A percentile compares a stretch with the other conserved stretches of the same genome.
Evolutionary conservation across 2,113 vertebrate species (phyloP).

Genomic region (Epinephelus lanceolatus): DNA sequence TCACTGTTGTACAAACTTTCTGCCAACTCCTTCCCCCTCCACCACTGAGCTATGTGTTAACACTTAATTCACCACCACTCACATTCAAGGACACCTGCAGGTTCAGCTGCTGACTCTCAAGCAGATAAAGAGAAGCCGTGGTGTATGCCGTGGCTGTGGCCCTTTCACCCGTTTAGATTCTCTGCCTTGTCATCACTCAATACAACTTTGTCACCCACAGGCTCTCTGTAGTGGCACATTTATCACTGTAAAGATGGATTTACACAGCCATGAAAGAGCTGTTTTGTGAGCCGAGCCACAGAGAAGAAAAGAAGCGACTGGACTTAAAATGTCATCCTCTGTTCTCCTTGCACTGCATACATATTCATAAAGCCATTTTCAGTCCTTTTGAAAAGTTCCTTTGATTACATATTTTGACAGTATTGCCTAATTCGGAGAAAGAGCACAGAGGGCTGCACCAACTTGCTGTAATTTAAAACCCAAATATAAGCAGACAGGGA

Average conservation of each 20-base stretch:
- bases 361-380: conserved; percentile 45
- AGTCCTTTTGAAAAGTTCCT: conserved; percentile 36
- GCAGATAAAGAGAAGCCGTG: conserved; percentile 31
- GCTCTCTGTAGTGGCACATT: conserved; percentile 31
- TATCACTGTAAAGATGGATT: conserved; percentile 51
- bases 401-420: conserved; percentile 57
- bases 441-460: conserved; percentile 43
- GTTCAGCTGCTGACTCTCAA: conserved; percentile 31
- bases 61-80: conserved; percentile 36
- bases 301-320: conserved; percentile 36
- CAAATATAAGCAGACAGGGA: conserved; percentile 34
- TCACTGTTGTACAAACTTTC: conserved; percentile 9
- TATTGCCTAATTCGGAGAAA: conserved; percentile 55
- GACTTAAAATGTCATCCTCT: conserved; percentile 47
- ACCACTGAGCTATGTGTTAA: conserved; percentile 26
- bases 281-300: conserved; percentile 17
- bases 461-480: conserved; percentile 55
- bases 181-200: conserved; percentile 42
- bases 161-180: conserved; percentile 36
- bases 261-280: conserved; percentile 40
- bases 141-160: conserved; percentile 12
- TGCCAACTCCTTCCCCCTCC: conserved; percentile 31
- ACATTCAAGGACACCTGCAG: conserved; percentile 27
- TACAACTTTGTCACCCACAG: conserved; percentile 36
- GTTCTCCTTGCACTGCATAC: conserved; percentile 1